These are phyloP conservation scores for Trichogramma pretiosum DNA, from an alignment of 1,140 invertebrate species.

Conservation along the genomic window DNA sequence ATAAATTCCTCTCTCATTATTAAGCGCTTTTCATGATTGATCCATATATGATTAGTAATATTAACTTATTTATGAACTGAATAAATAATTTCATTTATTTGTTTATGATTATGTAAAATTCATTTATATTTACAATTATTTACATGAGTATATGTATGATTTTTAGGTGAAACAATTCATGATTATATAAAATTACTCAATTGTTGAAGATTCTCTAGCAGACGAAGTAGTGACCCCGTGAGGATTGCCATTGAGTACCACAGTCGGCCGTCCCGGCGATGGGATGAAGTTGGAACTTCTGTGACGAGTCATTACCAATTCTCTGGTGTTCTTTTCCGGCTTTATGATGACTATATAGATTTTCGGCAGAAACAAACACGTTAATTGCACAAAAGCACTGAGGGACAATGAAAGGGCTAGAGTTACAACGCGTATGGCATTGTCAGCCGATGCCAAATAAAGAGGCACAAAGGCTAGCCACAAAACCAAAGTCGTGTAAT, in stretches of 20 bases:
- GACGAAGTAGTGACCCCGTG: too few species aligned
- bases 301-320: conserved; percentile 47
- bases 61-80: too few species aligned
- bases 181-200: too few species aligned
- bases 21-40: too few species aligned
- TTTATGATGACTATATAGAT: conserved; percentile 58
- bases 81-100: too few species aligned
- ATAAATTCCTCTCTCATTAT: too few species aligned
- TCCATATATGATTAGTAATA: too few species aligned
- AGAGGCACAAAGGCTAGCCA: conserved; percentile 70
- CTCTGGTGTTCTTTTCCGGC: conserved; percentile 61
- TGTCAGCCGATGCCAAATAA: conserved; percentile 47
- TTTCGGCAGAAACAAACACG: conserved; percentile 54
- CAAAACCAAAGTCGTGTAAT: conserved; percentile 69
- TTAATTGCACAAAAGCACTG: conserved; percentile 45
- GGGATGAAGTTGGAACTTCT: conserved; percentile 24
- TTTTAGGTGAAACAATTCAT: too few species aligned
- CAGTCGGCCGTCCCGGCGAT: not conserved
- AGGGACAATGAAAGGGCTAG: conserved; percentile 49
- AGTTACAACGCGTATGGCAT: conserved; percentile 46
- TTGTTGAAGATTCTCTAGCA: too few species aligned
- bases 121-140: too few species aligned
- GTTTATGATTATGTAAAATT: too few species aligned
- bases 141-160: too few species aligned
- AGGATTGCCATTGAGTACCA: not conserved